Base-by-base conservation (phyloP, 2,797 vertebrate genomes). In the Gorsachius magnificus region DNA sequence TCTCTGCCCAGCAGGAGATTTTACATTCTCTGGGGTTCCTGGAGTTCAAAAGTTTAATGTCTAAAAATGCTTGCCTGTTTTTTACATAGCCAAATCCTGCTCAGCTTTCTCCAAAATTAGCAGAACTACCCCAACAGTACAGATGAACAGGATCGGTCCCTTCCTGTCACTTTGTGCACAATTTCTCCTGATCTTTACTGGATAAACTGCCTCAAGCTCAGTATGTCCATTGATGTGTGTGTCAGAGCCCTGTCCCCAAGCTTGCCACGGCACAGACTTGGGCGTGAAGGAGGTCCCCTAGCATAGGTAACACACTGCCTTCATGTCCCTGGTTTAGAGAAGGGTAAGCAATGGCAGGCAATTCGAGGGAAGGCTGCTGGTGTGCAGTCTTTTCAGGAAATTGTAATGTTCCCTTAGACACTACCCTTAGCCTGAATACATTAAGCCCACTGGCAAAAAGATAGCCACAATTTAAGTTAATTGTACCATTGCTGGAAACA, bases 381-480 rank as follows among this genome's bases (percentile, higher is more conserved):
- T 97, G 90, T 97, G 95, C 92, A 96, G 4, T 95, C 96, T 98
- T 79, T 94, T 91, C 95, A 97, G 97, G 96, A 98, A 98, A 97
- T 97, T 96, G 96, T 96, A 95, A 93, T 91, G 93, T 97, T 97
- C 81, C 45, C 58, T 92, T 92, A 94, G 95, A 96, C 92, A 79
- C 94, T 97, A 96, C 95, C 96, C 96, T 96, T 94, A 97, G 96
- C 91, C 95, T 95, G 97, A 98, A 97, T 93, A 97, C 65, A 93
- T 95, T 95, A 97, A 96, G 53, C 78, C 88, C 57, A 84, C 97
- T 95, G 97, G 87, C 4, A 41, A 94, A 97, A 96, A 93, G 95
- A 97, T 95, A 96, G 90, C 95, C 95, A 92, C 96, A 97, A 95
- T 95, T 97, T 91, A 94, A 97, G 95, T 96, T 97, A 98, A 97